These are phyloP conservation scores for Zelleria hepariella DNA, from an alignment of 2,888 invertebrate species.

Conservation along the genomic window DNA sequence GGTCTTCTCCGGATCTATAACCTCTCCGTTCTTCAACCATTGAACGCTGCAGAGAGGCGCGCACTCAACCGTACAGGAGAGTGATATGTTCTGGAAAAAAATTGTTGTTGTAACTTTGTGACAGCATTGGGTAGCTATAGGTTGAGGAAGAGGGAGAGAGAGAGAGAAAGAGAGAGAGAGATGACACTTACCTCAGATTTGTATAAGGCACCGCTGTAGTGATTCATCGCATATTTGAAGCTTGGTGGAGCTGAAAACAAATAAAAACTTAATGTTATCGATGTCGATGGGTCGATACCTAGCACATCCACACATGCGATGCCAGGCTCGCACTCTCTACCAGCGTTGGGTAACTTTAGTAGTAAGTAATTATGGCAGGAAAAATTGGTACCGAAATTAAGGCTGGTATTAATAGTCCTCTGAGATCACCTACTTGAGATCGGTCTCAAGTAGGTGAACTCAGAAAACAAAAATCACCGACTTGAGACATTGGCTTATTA, in stretches of 20 bases:
- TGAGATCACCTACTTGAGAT: too few species aligned
- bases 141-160: too few species aligned
- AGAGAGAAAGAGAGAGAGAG: too few species aligned
- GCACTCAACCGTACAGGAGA: constrained; percentile 92
- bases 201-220: constrained; percentile 85
- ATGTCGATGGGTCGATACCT: too few species aligned
- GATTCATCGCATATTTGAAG: constrained; percentile 86
- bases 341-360: neutral
- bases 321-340: constrained; percentile 18
- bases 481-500: too few species aligned
- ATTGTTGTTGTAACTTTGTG: neutral
- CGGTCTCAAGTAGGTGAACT: too few species aligned
- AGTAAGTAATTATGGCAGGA: neutral
- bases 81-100: constrained; percentile 73
- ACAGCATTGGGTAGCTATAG: neutral
- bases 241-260: constrained; percentile 83
- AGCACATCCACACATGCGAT: constrained; percentile 54
- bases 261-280: constrained; percentile 8
- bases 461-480: too few species aligned
- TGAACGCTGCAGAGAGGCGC: constrained; percentile 87
- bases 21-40: constrained; percentile 85
- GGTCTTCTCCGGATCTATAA: constrained; percentile 74
- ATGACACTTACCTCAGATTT: constrained; percentile 69
- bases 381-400: too few species aligned
- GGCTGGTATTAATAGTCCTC: too few species aligned